phyloP scores from a whole-genome alignment of 2,888 invertebrate species.

The Pristionchus mayeri region DNA sequence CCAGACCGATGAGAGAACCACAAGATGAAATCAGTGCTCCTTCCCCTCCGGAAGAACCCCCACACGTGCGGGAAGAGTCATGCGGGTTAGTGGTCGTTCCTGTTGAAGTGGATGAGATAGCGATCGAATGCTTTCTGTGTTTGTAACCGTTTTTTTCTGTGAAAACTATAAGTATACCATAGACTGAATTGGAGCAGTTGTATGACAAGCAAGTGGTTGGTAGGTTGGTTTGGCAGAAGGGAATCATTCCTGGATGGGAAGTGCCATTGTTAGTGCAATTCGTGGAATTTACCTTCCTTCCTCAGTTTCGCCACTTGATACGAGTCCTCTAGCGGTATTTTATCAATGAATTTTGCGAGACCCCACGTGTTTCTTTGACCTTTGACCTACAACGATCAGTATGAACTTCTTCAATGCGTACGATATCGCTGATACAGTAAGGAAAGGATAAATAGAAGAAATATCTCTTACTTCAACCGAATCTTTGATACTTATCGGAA shows the following conservation, averaged over 20 bases:
- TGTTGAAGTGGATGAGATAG: background rate
- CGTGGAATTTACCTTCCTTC: slow-evolving; percentile 21
- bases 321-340: background rate
- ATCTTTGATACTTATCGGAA: slow-evolving; percentile 62
- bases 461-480: slow-evolving; percentile 40
- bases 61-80: slow-evolving; percentile 57
- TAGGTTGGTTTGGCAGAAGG: slow-evolving; percentile 78
- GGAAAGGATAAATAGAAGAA: too few relatives aligned
- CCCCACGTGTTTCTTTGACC: background rate
- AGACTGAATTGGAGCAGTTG: slow-evolving; percentile 75
- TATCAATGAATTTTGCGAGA: background rate
- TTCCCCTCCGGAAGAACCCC: slow-evolving; percentile 78
- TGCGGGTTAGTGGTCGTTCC: slow-evolving; percentile 61
- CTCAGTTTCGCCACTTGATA: slow-evolving; percentile 48
- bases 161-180: slow-evolving; percentile 44
- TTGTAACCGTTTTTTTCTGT: too few relatives aligned
- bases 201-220: slow-evolving; percentile 72
- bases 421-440: background rate
- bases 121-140: too few relatives aligned
- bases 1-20: slow-evolving; percentile 66
- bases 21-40: slow-evolving; percentile 75
- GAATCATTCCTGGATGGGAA: slow-evolving; percentile 76
- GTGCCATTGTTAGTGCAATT: background rate
- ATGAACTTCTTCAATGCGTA: background rate
- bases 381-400: background rate